Evolutionary conservation across 1,140 invertebrate genomes (phyloP).

Genomic region (Oedothorax gibbosus): DNA sequence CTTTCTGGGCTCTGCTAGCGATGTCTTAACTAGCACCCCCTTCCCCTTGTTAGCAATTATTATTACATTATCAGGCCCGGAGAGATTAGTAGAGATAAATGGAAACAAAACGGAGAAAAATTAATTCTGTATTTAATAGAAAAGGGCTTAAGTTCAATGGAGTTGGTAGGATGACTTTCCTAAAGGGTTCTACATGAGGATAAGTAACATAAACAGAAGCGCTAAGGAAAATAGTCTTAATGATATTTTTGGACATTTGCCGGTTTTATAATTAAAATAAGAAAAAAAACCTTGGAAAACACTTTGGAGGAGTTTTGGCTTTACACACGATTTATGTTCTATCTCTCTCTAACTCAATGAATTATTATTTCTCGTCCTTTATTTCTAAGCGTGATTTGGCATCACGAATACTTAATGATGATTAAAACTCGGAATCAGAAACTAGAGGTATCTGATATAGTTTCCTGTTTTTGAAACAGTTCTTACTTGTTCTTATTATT

Average conservation of each 20-base stretch:
- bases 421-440: conserved; percentile 24
- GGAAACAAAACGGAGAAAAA: neutral
- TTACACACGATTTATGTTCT: conserved; percentile 35
- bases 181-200: too few species aligned
- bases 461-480: too few species aligned
- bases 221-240: too few species aligned
- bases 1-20: neutral
- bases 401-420: conserved; percentile 51
- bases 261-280: too few species aligned
- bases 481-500: too few species aligned
- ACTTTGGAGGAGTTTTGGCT: conserved; percentile 24
- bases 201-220: too few species aligned
- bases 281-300: neutral
- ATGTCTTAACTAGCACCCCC: conserved; percentile 47
- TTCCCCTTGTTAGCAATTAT: conserved; percentile 44
- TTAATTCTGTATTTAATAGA: too few species aligned
- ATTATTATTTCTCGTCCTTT: conserved; percentile 34
- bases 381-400: conserved; percentile 19
- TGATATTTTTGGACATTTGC: too few species aligned
- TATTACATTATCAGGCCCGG: conserved; percentile 38
- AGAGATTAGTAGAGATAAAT: conserved; percentile 22
- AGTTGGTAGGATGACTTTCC: too few species aligned
- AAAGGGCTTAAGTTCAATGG: too few species aligned
- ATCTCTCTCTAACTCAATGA: neutral
- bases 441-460: too few species aligned